Evolutionary conservation across 1,140 invertebrate genomes (phyloP).

Genomic region (Cataglyphis hispanica): DNA sequence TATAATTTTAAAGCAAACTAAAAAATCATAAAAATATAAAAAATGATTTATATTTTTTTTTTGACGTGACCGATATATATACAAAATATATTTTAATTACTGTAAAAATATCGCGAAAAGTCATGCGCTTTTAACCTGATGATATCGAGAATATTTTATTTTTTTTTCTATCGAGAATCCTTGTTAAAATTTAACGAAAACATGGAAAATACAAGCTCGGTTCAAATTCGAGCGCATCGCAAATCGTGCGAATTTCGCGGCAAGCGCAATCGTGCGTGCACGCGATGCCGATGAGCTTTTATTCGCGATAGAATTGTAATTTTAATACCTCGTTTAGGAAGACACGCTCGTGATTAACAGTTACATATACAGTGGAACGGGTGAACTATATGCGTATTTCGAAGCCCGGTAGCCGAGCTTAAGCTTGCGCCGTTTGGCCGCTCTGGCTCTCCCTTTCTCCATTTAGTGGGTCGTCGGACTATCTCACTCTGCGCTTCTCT

Average conservation of each 20-base stretch:
- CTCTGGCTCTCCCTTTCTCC: slow-evolving; percentile 62
- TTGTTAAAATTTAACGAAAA: neutral
- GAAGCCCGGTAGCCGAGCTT: slow-evolving; percentile 72
- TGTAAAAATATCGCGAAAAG: neutral
- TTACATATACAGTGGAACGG: slow-evolving; percentile 35
- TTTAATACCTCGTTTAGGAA: slow-evolving; percentile 13
- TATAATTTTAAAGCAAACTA: neutral
- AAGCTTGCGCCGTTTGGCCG: slow-evolving; percentile 79
- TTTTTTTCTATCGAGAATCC: neutral
- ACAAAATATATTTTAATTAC: neutral
- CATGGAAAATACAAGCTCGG: neutral
- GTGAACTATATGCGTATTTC: slow-evolving; percentile 71
- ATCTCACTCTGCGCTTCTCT: slow-evolving; percentile 25
- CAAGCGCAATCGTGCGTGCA: no score
- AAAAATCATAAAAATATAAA: neutral
- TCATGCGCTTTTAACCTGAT: neutral
- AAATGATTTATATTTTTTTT: neutral
- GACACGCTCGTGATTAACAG: slow-evolving; percentile 42
- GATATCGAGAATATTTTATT: neutral
- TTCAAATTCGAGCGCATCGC: neutral
- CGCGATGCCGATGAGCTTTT: neutral
- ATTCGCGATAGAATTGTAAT: slow-evolving; percentile 18
- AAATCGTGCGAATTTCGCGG: neutral
- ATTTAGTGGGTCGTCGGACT: slow-evolving; percentile 21
- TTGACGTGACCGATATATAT: neutral